Evolutionary conservation across 2,888 invertebrate genomes (phyloP), one percentile per base, ranked within the genome.

Genomic region (Odontothrips loti): DNA sequence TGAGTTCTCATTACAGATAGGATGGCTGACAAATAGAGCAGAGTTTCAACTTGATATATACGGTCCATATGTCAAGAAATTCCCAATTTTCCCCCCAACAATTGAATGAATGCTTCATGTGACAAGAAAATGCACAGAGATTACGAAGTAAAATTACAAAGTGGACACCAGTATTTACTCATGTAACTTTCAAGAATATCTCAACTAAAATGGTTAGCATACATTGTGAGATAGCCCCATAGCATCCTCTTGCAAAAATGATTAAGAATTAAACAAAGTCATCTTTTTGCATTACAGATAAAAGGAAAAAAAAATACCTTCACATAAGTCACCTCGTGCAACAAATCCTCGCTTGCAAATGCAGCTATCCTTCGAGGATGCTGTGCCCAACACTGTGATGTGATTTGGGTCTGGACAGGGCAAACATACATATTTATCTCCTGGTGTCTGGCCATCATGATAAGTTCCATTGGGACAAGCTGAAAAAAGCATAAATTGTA

Each of bases 391-490:
- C 12, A 87, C 85, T 0, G 92, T 92, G 20, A 89, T 88, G 83
- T 93, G 92, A 85, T 92, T 90, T 29, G 89, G 88, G 85, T 92
- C 92, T 0, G 93, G 92, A 85, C 93, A 93, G 2, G 90, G 89
- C 12, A 86, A 83, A 81, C 89, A 89, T 29, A 85, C 84, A 80
- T 89, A 88, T 8, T 89, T 89, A 85, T 91, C 91, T n/a, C 91
- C 91, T 0, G 89, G 88, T n/a, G 85, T 86, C 23, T 86, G 86
- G 34, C 85, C 86, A 17, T 87, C 85, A 80, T 89, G 88, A 84
- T 91, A 93, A 0, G 91, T 92, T 34, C 92, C 91, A 80, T 89
- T 88, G 0, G 91, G 91, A 85, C 93, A 93, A 4, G 90, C 93
- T 93, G 85, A 80, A 86, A 85, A 82, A 82, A 80, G 81, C 81